phyloP scores from a whole-genome alignment of 1,140 invertebrate species.

The Leptinotarsa undecemlineata region DNA sequence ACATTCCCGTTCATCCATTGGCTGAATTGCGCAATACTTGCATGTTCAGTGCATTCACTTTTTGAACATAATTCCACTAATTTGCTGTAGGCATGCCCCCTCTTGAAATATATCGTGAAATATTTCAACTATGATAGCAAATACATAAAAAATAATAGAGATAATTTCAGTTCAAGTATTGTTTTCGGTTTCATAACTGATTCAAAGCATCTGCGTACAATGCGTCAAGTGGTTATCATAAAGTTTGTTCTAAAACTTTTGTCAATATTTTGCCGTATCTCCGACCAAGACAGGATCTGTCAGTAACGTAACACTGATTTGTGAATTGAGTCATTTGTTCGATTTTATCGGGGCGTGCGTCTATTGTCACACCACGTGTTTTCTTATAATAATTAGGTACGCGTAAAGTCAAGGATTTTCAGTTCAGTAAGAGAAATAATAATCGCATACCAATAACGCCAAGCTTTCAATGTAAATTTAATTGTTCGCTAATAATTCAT shows the following conservation, averaged over 20 bases:
- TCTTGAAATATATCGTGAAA: not conserved
- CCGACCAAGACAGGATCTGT: not conserved
- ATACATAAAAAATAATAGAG: not conserved
- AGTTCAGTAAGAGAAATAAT: slow-evolving; percentile 13
- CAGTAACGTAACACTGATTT: not conserved
- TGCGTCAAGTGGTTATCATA: not conserved
- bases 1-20: too few species aligned
- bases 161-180: not conserved
- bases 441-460: slow-evolving; percentile 6
- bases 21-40: too few species aligned
- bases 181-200: not conserved
- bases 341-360: not conserved
- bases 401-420: slow-evolving; percentile 19
- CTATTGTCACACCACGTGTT: slow-evolving; percentile 19
- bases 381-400: slow-evolving; percentile 20
- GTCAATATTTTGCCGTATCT: slow-evolving; percentile 4
- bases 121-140: not conserved
- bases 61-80: too few species aligned
- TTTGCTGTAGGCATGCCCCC: too few species aligned
- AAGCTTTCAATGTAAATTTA: not conserved
- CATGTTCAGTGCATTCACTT: too few species aligned
- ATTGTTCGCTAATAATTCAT: slow-evolving; percentile 2
- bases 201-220: not conserved
- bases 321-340: not conserved
- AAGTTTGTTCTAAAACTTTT: slow-evolving; percentile 2